phyloP scores from a whole-genome alignment of 92 coral and sea anemone genomes.

The Nematostella vectensis region DNA sequence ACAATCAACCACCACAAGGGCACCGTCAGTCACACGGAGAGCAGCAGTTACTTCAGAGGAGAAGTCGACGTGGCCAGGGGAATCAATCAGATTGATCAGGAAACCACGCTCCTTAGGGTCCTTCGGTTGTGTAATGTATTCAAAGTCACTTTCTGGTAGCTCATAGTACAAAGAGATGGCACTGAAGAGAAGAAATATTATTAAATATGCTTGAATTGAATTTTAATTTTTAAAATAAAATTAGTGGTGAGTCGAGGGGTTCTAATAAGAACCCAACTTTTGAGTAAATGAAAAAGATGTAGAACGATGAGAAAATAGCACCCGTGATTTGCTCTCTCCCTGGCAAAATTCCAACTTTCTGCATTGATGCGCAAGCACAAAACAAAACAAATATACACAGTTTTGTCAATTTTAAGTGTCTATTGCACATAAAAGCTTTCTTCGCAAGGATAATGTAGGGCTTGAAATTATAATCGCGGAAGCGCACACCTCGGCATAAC shows the following conservation, averaged over 20 bases:
- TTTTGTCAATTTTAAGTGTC: too few species aligned
- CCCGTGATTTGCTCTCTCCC: too few species aligned
- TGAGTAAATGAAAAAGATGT: too few species aligned
- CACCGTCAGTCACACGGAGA: constrained; percentile 97
- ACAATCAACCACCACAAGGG: constrained; percentile 91
- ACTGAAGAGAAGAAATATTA: constrained; percentile 19
- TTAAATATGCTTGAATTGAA: too few species aligned
- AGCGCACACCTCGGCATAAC: too few species aligned
- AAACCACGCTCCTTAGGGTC: constrained; percentile 54
- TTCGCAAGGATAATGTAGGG: too few species aligned
- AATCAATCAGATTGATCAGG: constrained; percentile 87
- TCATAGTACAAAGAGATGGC: constrained; percentile 95
- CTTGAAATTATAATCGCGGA: too few species aligned
- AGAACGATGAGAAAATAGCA: too few species aligned
- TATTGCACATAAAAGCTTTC: too few species aligned
- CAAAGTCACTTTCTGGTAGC: constrained; percentile 53
- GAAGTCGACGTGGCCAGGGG: constrained; percentile 99
- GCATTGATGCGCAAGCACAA: too few species aligned
- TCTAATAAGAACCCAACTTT: neutral
- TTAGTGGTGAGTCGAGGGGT: neutral
- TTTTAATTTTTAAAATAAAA: neutral
- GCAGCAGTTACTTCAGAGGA: constrained; percentile 99
- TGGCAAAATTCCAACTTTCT: too few species aligned
- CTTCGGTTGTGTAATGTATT: constrained; percentile 34
- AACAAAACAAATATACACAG: too few species aligned